Evolutionary conservation across 2,888 invertebrate genomes (phyloP), one percentile per base, ranked within the genome.

Genomic region (Bhutanitis thaidina): DNA sequence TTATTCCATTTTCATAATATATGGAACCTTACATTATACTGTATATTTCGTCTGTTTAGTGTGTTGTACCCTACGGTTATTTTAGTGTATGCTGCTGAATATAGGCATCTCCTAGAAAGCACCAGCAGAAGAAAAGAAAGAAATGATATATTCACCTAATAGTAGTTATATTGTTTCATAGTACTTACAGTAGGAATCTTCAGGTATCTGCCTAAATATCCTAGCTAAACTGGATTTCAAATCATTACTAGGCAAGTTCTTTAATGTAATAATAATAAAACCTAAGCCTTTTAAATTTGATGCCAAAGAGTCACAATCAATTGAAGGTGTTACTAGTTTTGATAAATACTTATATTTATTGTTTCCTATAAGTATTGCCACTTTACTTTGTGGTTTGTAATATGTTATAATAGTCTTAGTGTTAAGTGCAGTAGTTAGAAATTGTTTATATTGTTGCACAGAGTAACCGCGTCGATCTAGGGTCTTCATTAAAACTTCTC

Each of bases 301-400:
- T 1, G 79, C 79, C 34, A 90, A 59, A 0, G 77, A 71, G 34
- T 80, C 77, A 61, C 90, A 90, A 49, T 90, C 90, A 27, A 76
- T 68, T 2, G 80, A 73, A 0, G 90, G 90, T 37, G 90, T 88
- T 0, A 74, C 78, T 27, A 90, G 54, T 49, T 83, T 81, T 0
- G 85, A 70, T 53, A 90, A 71, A 58, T 82, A 55, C 20, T 59
- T 58, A 53, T 90, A 90, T 60, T 75, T 80, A 27, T 87, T 78
- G 56, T 90, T 90, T 0, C 81, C 88, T 46, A 90, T 77, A 0
- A 90, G 64, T 47, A 90, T 74, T 1, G 90, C 90, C 13, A 90
- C 67, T 71, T 90, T 90, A 1, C 79, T 59, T 34, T 71, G 63
- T 0, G 86, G 88, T 46, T 62, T 73, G 56, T 82, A 84, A 45